phyloP scores from a whole-genome alignment of 2,797 vertebrate genomes.

The Sebastiscus albofasciatus region DNA sequence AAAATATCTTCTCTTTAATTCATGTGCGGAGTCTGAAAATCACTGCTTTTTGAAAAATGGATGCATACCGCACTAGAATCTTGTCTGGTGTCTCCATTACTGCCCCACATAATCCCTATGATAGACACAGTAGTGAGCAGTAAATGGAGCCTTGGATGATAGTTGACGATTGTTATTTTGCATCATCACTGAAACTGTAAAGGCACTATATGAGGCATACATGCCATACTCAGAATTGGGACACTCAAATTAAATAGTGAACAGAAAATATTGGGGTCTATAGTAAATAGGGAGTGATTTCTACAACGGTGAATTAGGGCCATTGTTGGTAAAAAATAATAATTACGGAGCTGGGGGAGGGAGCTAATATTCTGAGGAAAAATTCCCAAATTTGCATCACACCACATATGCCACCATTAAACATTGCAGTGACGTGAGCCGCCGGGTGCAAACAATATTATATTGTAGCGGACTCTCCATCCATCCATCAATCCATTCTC shows the following conservation, averaged over 20 bases:
- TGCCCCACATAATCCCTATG: background rate
- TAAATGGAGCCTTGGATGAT: background rate
- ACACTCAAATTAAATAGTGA: background rate
- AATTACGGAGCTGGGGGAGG: no score
- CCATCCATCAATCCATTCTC: no score
- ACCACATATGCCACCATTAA: no score
- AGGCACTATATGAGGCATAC: background rate
- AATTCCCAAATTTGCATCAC: no score
- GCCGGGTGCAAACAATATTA: no score
- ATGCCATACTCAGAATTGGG: background rate
- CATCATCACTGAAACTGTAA: background rate
- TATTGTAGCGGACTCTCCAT: no score
- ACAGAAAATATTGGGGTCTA: background rate
- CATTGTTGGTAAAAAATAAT: no score
- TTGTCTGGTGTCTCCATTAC: background rate
- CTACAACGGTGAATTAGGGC: no score
- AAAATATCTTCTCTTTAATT: constrained; percentile 21
- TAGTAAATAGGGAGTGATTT: background rate
- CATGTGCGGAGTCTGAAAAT: background rate
- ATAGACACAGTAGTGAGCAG: no score
- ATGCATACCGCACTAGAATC: background rate
- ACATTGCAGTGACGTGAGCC: no score
- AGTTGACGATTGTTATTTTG: background rate
- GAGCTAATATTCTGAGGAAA: no score
- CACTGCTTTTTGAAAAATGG: constrained; percentile 1